Percentiles rank a stretch among this genome's conserved stretches.
These are phyloP conservation scores for Mesochorus sp. DNA, from an alignment of 2,888 invertebrate species.

Conservation along the genomic window DNA sequence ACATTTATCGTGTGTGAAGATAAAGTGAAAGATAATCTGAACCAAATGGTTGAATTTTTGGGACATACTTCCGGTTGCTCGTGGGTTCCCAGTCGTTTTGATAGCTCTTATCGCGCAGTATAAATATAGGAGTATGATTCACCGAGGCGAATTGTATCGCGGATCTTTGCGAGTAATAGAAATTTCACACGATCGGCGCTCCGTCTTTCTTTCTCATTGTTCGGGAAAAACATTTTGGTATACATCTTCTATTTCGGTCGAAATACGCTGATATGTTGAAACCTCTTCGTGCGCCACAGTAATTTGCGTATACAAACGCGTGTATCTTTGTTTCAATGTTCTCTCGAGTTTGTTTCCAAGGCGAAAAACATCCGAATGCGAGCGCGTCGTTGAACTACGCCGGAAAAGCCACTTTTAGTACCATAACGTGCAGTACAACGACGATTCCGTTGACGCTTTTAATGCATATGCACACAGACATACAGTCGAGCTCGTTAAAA, in stretches of 20 bases:
- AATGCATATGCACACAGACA: conserved; percentile 31
- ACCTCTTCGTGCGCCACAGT: not conserved
- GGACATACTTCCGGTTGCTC: not conserved
- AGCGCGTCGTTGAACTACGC: conserved; percentile 7
- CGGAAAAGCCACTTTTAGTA: conserved; percentile 22
- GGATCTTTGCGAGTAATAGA: too few species aligned
- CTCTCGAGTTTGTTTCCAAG: conserved; percentile 34
- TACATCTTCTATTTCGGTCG: conserved; percentile 38
- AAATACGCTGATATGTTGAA: not conserved
- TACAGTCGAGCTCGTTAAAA: conserved; percentile 55
- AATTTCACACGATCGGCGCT: too few species aligned
- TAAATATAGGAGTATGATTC: conserved; percentile 11
- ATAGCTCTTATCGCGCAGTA: not conserved
- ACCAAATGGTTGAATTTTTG: too few species aligned
- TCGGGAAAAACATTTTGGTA: not conserved
- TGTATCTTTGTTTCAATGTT: not conserved
- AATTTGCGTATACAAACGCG: not conserved
- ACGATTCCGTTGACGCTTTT: conserved; percentile 11
- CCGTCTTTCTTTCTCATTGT: conserved; percentile 51
- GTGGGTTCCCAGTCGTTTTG: not conserved
- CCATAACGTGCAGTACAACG: conserved; percentile 17
- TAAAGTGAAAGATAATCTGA: too few species aligned
- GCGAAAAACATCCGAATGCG: conserved; percentile 22
- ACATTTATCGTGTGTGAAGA: too few species aligned
- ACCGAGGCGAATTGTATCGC: conserved; percentile 8